These are phyloP conservation scores for Erythrocercus mccallii DNA, from an alignment of 2,113 vertebrate species.

Conservation along the genomic window DNA sequence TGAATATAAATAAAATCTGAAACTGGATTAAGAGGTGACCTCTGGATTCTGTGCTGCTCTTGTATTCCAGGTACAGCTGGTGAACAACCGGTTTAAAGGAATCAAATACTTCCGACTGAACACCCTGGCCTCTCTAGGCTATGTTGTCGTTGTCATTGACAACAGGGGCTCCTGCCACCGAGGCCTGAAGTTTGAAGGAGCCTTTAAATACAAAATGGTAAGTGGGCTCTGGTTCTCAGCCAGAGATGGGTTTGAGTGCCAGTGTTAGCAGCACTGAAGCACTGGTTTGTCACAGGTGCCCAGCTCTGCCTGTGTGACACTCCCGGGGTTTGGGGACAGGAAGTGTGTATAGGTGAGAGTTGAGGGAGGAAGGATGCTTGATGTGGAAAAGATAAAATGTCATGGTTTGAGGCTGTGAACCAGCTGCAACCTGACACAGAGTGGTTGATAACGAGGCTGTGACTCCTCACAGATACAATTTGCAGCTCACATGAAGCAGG, in stretches of 20 bases:
- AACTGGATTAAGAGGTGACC: background rate
- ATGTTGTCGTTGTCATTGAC: constrained; percentile 81
- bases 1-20: background rate
- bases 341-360: rapidly evolving
- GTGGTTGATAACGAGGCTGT: background rate
- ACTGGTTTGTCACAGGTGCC: background rate
- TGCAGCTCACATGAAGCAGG: background rate
- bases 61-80: constrained; percentile 78
- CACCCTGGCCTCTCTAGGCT: constrained; percentile 80
- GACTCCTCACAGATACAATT: background rate
- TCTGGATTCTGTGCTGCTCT: background rate
- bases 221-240: constrained; percentile 23
- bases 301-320: background rate
- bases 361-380: background rate
- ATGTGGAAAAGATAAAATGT: background rate
- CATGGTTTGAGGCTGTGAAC: background rate
- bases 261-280: background rate
- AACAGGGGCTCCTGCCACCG: constrained; percentile 82
- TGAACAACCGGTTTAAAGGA: constrained; percentile 83
- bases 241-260: background rate
- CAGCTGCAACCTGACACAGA: background rate
- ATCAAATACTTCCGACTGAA: constrained; percentile 83
- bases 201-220: constrained; percentile 86
- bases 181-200: constrained; percentile 82
- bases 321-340: background rate